Conservation (phyloP, 2,888 invertebrate genomes). For the Orthosia gothica region DNA sequence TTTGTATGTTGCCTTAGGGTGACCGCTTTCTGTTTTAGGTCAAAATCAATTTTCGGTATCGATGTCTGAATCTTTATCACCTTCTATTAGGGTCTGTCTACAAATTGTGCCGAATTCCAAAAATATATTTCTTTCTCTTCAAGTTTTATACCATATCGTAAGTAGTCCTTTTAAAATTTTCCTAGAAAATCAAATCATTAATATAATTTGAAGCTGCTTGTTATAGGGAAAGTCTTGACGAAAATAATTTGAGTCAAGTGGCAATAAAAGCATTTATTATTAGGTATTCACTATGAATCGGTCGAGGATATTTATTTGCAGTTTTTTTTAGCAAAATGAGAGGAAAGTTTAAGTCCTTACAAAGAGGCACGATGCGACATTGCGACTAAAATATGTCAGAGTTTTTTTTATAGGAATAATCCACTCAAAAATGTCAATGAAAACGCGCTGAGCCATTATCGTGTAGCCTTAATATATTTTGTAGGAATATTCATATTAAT, state of each 20-base stretch:
- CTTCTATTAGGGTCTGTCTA: slow-evolving; percentile 18
- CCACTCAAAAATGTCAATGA: no score
- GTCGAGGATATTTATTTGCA: neutral
- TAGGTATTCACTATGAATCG: neutral
- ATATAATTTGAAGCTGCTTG: neutral
- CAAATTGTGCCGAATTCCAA: slow-evolving; percentile 6
- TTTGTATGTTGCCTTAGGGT: slow-evolving; percentile 35
- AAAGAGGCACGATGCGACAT: neutral
- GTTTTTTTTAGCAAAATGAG: slow-evolving; percentile 9
- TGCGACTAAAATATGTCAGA: no score
- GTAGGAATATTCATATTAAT: no score
- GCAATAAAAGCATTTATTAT: slow-evolving; percentile 26
- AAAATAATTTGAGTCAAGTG: slow-evolving; percentile 13
- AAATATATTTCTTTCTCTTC: slow-evolving; percentile 17
- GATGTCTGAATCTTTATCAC: slow-evolving; percentile 29
- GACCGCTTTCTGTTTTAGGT: slow-evolving; percentile 23
- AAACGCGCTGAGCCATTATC: no score
- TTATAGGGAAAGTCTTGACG: slow-evolving; percentile 12
- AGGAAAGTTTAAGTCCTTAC: no score
- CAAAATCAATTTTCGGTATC: slow-evolving; percentile 38
- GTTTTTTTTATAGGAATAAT: no score
- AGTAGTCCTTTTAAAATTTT: neutral
- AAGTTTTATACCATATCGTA: neutral
- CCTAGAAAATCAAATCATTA: neutral
- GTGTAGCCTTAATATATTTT: no score